These are phyloP conservation scores for Diachasmimorpha longicaudata DNA, from an alignment of 1,140 invertebrate species.

Conservation along the genomic window DNA sequence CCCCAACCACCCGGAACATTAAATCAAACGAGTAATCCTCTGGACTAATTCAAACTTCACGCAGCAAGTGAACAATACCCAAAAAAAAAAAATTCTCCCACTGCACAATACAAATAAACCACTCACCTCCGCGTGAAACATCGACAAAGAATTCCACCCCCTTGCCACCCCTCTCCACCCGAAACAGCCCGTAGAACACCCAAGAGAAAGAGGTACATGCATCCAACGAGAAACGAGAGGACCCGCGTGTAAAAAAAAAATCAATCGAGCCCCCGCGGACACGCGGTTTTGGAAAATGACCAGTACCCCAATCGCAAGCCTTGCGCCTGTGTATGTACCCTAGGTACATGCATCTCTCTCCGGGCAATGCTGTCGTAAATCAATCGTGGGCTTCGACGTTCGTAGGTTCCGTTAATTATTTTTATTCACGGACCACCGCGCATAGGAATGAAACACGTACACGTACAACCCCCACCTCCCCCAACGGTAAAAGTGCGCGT, in stretches of 20 bases:
- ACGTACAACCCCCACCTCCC: constrained; percentile 6
- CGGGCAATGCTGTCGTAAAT: constrained; percentile 37
- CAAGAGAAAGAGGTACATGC: too few relatives aligned
- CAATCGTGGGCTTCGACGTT: constrained; percentile 48
- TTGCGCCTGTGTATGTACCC: constrained; percentile 17
- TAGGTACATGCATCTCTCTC: background rate
- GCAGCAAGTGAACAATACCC: too few relatives aligned
- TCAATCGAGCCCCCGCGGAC: constrained; percentile 41
- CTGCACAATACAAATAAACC: too few relatives aligned
- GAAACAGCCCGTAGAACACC: too few relatives aligned
- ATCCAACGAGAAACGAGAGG: background rate
- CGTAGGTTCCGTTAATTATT: constrained; percentile 51
- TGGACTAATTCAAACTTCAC: too few relatives aligned
- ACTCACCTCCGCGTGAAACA: too few relatives aligned
- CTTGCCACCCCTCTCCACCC: too few relatives aligned
- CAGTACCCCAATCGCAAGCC: constrained; percentile 29
- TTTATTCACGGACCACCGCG: constrained; percentile 46
- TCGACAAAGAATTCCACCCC: too few relatives aligned
- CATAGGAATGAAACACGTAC: constrained; percentile 38
- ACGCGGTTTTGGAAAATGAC: constrained; percentile 50
- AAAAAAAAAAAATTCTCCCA: too few relatives aligned
- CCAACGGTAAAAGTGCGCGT: background rate
- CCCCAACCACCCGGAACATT: too few relatives aligned
- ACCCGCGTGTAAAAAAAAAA: constrained; percentile 21
- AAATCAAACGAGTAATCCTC: too few relatives aligned